A percentile compares a stretch with the other conserved stretches of the same genome.
Evolutionary conservation across 1,140 invertebrate species (phyloP).

Genomic region (Apis dorsata): DNA sequence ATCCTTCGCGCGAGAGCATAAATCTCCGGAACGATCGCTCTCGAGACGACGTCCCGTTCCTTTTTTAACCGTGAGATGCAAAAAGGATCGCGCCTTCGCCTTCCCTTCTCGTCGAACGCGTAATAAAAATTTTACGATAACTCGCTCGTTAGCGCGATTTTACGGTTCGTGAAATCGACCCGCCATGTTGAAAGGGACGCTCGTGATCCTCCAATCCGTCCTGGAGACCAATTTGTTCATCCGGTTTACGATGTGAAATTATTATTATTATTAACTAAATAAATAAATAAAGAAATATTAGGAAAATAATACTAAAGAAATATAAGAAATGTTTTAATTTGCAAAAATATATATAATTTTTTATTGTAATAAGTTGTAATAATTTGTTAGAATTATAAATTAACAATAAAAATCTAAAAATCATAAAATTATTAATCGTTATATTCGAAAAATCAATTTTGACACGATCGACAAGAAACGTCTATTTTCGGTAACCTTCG

Average conservation of each 20-base stretch:
- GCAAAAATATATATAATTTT: no score
- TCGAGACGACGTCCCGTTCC: neutral
- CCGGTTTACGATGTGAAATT: neutral
- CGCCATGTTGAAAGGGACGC: neutral
- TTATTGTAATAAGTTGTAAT: no score
- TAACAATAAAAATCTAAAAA: no score
- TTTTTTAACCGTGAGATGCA: neutral
- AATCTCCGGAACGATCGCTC: slow-evolving; percentile 10
- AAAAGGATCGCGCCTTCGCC: neutral
- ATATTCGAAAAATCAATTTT: no score
- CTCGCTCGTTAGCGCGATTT: slow-evolving; percentile 26
- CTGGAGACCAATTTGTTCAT: neutral
- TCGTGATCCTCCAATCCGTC: neutral
- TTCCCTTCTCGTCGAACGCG: neutral
- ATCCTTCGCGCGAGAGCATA: neutral
- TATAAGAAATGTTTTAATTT: no score
- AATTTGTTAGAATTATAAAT: no score
- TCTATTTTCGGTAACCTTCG: no score
- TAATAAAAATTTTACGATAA: slow-evolving; percentile 32
- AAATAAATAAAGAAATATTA: no score
- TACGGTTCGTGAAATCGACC: neutral
- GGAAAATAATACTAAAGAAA: no score
- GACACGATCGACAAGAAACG: no score
- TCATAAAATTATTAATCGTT: no score
- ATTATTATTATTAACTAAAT: no score